Conservation (phyloP, 2,113 vertebrate species). For the Ictalurus punctatus region DNA sequence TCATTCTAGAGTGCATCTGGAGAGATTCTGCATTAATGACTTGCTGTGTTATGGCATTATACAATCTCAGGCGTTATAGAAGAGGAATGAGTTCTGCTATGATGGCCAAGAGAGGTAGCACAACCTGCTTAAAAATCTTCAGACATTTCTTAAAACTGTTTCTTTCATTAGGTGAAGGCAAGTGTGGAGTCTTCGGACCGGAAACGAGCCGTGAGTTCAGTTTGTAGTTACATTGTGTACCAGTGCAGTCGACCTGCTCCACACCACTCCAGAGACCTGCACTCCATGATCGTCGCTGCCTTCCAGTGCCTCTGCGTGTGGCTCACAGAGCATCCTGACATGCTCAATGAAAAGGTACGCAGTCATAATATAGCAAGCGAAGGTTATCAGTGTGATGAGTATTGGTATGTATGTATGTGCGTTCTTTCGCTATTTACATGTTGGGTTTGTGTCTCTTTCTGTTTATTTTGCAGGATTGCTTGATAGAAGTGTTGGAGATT, state of each 20-base stretch:
- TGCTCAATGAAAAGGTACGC: constrained; percentile 87
- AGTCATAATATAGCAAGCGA: not conserved
- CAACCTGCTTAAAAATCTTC: not conserved
- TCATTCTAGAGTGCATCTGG: not conserved
- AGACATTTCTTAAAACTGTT: not conserved
- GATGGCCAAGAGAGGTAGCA: not conserved
- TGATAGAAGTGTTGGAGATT: constrained; percentile 90
- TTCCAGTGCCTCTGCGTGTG: constrained; percentile 92
- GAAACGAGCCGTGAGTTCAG: constrained; percentile 79
- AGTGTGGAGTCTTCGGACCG: constrained; percentile 76
- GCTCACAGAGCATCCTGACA: constrained; percentile 85
- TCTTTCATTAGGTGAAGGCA: constrained; percentile 76
- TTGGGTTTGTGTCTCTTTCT: not conserved
- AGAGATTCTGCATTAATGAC: not conserved
- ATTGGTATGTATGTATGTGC: not conserved
- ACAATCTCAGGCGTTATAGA: not conserved
- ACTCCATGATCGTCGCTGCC: constrained; percentile 94
- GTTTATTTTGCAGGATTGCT: constrained; percentile 79
- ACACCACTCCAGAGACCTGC: constrained; percentile 89
- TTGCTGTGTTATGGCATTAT: not conserved
- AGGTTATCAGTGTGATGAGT: not conserved
- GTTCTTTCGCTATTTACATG: not conserved
- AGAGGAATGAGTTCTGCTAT: not conserved
- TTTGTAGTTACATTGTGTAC: constrained; percentile 88
- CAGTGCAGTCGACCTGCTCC: constrained; percentile 92